A percentile compares a stretch with the other conserved stretches of the same genome.
phyloP scores from a whole-genome alignment of 2,797 vertebrate genomes.

The Semaprochilodus insignis region DNA sequence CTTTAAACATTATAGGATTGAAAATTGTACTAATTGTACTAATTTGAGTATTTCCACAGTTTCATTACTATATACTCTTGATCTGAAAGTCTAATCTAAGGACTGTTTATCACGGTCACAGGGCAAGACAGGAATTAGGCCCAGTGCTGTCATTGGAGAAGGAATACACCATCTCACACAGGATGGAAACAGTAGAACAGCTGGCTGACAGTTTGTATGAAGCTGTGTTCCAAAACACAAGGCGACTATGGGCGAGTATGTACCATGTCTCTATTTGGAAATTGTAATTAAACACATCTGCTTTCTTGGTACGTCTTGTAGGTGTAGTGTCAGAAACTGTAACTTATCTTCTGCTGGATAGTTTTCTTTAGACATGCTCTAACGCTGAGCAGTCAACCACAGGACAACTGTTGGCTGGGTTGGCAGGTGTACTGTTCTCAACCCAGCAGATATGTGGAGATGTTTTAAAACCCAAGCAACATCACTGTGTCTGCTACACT shows the following conservation, averaged over 20 bases:
- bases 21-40: neutral
- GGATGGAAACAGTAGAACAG: conserved; percentile 73
- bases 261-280: conserved; percentile 36
- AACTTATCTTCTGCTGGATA: too few relatives aligned
- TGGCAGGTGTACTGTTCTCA: neutral
- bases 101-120: conserved; percentile 46
- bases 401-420: neutral
- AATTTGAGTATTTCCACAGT: neutral
- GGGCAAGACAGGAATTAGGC: conserved; percentile 67
- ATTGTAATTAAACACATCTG: neutral
- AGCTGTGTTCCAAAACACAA: conserved; percentile 75
- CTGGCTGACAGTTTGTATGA: conserved; percentile 75
- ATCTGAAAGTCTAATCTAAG: neutral
- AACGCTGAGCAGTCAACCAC: neutral
- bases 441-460: neutral
- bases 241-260: conserved; percentile 78
- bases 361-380: too few relatives aligned
- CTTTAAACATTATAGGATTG: neutral
- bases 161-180: conserved; percentile 67
- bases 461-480: too few relatives aligned
- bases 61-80: neutral
- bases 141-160: conserved; percentile 65
- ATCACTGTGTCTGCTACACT: neutral
- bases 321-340: too few relatives aligned
- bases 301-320: too few relatives aligned